A percentile compares a stretch with the other conserved stretches of the same genome.
Evolutionary conservation across 2,113 vertebrate genomes (phyloP).

Genomic region (Regulus satrapa): DNA sequence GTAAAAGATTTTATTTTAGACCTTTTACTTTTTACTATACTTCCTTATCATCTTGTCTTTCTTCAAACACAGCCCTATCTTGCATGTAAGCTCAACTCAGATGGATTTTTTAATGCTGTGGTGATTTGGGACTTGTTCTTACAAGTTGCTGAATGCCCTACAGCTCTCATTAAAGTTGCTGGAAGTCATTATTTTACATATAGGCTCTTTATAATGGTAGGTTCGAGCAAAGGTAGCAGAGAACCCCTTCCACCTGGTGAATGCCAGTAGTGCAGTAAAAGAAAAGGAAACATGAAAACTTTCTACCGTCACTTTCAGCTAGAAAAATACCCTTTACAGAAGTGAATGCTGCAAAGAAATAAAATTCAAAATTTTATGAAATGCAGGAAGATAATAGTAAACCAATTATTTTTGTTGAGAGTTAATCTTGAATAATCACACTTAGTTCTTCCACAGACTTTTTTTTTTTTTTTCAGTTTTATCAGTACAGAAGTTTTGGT

Average conservation of each 20-base stretch:
- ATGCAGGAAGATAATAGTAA: not conserved
- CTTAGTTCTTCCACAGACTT: not conserved
- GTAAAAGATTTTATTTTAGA: constrained; percentile 40
- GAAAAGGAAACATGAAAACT: not conserved
- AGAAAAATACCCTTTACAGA: not conserved
- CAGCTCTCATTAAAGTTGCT: constrained; percentile 34
- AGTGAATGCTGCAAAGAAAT: not conserved
- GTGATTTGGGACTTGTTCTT: constrained; percentile 51
- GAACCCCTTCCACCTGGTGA: not conserved
- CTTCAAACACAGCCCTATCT: not conserved
- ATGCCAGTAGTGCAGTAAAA: not conserved
- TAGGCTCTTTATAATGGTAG: not conserved
- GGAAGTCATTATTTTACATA: constrained; percentile 36
- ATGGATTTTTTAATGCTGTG: constrained; percentile 41
- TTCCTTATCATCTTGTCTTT: constrained; percentile 21
- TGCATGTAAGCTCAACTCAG: not conserved
- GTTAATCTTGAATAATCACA: not conserved
- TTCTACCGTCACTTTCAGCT: not conserved
- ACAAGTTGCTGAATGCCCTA: constrained; percentile 29
- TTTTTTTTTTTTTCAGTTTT: not conserved
- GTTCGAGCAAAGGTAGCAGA: not conserved
- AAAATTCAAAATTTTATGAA: not conserved
- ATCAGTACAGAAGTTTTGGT: not conserved
- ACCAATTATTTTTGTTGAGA: not conserved
- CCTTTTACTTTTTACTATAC: constrained; percentile 40